Percentiles rank a stretch among this genome's conserved stretches.
These are phyloP conservation scores for Drosophila paramelanica DNA, from an alignment of 2,888 invertebrate species.

Conservation along the genomic window DNA sequence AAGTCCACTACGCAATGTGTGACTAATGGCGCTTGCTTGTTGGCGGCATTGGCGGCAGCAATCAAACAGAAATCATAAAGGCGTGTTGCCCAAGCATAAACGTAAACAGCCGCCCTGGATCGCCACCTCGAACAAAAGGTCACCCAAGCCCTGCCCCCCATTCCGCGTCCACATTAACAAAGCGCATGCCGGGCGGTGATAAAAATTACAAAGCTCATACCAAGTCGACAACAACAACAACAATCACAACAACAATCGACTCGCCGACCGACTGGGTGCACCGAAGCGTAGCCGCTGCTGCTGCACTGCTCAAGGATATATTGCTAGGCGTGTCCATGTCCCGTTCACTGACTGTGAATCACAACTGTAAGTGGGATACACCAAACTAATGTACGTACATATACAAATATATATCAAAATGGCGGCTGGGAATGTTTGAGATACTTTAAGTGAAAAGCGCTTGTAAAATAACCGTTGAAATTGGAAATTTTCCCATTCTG, in stretches of 20 bases:
- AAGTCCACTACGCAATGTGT: constrained; percentile 52
- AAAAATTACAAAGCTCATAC: constrained; percentile 66
- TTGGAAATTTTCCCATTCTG: too few relatives aligned
- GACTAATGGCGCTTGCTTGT: constrained; percentile 76
- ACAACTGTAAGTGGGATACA: constrained; percentile 23
- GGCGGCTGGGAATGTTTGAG: not conserved
- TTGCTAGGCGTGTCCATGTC: constrained; percentile 36
- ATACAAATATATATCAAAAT: not conserved
- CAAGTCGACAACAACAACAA: constrained; percentile 14
- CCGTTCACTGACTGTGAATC: constrained; percentile 41
- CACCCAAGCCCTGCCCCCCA: constrained; percentile 5
- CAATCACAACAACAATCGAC: constrained; percentile 4
- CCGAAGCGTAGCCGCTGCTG: constrained; percentile 53
- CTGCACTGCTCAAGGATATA: constrained; percentile 42
- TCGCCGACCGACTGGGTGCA: constrained; percentile 47
- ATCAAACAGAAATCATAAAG: constrained; percentile 81
- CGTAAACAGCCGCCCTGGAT: constrained; percentile 50
- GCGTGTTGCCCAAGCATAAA: constrained; percentile 79
- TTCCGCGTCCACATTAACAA: constrained; percentile 3
- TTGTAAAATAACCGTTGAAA: too few relatives aligned
- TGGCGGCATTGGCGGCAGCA: constrained; percentile 65
- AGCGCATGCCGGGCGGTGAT: constrained; percentile 71
- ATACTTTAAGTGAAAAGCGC: not conserved
- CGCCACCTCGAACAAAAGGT: constrained; percentile 56
- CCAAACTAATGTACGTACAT: not conserved